These are phyloP conservation scores for Periparus ater DNA, from an alignment of 2,797 vertebrate genomes.

Conservation along the genomic window DNA sequence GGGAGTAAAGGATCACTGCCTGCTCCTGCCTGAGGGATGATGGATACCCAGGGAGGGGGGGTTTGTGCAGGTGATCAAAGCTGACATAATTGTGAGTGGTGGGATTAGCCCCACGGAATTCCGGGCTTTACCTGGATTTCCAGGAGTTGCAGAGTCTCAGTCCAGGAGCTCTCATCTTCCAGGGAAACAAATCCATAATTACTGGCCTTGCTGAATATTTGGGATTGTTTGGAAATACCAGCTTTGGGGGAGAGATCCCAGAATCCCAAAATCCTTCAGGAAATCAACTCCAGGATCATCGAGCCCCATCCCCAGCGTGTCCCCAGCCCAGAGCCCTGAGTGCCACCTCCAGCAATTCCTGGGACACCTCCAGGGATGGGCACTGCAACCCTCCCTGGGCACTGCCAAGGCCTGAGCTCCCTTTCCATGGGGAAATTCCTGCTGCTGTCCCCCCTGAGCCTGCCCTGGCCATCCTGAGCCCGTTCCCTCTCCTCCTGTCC, in stretches of 20 bases:
- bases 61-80: background rate
- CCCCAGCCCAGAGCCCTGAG: background rate
- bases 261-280: background rate
- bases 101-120: background rate
- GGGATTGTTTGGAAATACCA: background rate
- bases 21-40: background rate
- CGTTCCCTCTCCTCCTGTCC: background rate
- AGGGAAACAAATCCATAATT: background rate
- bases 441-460: background rate
- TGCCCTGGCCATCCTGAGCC: background rate
- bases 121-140: rapidly evolving
- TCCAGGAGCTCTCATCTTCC: background rate
- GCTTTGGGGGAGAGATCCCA: background rate
- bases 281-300: rapidly evolving
- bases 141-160: background rate
- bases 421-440: background rate
- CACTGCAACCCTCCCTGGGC: background rate
- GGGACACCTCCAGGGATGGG: background rate
- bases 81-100: background rate
- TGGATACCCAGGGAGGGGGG: background rate
- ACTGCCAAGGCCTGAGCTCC: background rate
- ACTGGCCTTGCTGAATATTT: background rate
- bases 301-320: rapidly evolving
- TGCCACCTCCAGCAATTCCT: background rate
- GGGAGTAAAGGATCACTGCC: slow-evolving; percentile 46